Conservation (phyloP, 2,888 invertebrate genomes). For the Scaeva pyrastri region DNA sequence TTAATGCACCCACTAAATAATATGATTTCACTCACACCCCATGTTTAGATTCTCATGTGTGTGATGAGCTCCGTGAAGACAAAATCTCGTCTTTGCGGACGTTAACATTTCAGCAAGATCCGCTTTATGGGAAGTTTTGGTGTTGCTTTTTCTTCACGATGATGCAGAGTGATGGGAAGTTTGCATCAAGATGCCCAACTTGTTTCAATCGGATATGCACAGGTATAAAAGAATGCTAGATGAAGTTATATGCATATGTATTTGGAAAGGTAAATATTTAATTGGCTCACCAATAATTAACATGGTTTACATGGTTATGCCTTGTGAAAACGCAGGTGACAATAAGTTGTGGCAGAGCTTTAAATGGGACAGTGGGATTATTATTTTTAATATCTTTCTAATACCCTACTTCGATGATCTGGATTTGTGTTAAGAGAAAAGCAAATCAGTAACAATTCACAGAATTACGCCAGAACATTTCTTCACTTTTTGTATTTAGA, state of each 20-base stretch:
- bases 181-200: constrained; percentile 30
- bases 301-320: constrained; percentile 47
- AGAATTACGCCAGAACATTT: too few species aligned
- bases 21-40: constrained; percentile 65
- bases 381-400: constrained; percentile 9
- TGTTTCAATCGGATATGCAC: constrained; percentile 54
- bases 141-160: background rate
- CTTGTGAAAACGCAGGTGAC: constrained; percentile 50
- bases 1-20: constrained; percentile 72
- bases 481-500: too few species aligned
- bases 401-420: constrained; percentile 58
- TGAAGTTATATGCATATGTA: constrained; percentile 28
- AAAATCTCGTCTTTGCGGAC: constrained; percentile 54
- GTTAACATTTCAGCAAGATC: constrained; percentile 38
- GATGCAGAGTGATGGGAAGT: constrained; percentile 44
- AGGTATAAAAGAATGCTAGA: constrained; percentile 8
- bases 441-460: too few species aligned
- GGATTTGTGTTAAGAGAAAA: constrained; percentile 13
- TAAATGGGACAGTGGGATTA: background rate
- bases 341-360: constrained; percentile 12
- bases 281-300: constrained; percentile 67
- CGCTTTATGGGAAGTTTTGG: constrained; percentile 44
- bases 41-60: constrained; percentile 31
- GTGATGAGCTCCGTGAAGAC: constrained; percentile 9
- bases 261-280: constrained; percentile 57